These are phyloP conservation scores for Lamproptera curius DNA, from an alignment of 2,888 invertebrate genomes.

Conservation along the genomic window DNA sequence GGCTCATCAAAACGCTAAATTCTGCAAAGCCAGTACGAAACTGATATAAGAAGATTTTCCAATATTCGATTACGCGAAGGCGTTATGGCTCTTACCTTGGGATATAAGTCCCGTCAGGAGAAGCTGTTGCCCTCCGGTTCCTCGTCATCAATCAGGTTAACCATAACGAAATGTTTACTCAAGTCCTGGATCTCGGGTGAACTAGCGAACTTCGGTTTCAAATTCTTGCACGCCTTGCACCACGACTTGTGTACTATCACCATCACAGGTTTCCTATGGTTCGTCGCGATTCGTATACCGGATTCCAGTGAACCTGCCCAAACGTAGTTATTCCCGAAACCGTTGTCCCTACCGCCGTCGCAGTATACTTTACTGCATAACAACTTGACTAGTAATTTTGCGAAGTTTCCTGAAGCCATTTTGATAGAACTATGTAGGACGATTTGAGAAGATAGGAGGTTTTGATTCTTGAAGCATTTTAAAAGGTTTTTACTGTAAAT, in stretches of 20 bases:
- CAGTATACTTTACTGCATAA: conserved; percentile 50
- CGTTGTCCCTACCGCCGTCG: conserved; percentile 52
- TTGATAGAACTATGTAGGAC: conserved; percentile 18
- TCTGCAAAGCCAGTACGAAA: too few species aligned
- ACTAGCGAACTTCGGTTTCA: conserved; percentile 80
- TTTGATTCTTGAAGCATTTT: conserved; percentile 15
- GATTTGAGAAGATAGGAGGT: conserved; percentile 8
- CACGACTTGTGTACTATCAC: conserved; percentile 82
- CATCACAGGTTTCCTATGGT: conserved; percentile 79
- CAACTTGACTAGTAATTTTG: conserved; percentile 47
- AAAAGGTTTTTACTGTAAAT: conserved; percentile 16
- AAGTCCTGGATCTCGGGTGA: conserved; percentile 75
- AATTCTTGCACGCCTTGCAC: conserved; percentile 81
- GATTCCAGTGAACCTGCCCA: conserved; percentile 70
- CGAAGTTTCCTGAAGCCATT: conserved; percentile 48
- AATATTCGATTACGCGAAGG: too few species aligned
- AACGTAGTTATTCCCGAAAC: conserved; percentile 61
- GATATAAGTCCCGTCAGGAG: conserved; percentile 82
- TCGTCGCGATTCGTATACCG: conserved; percentile 55
- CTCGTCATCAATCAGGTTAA: conserved; percentile 80
- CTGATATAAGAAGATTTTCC: too few species aligned
- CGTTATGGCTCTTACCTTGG: conserved; percentile 59
- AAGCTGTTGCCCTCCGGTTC: conserved; percentile 70
- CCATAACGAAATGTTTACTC: conserved; percentile 82
- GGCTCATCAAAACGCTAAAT: too few species aligned